Evolutionary conservation across 2,888 invertebrate species (phyloP), one percentile per base, ranked within the genome.

Genomic region (Leptopilina myrica): DNA sequence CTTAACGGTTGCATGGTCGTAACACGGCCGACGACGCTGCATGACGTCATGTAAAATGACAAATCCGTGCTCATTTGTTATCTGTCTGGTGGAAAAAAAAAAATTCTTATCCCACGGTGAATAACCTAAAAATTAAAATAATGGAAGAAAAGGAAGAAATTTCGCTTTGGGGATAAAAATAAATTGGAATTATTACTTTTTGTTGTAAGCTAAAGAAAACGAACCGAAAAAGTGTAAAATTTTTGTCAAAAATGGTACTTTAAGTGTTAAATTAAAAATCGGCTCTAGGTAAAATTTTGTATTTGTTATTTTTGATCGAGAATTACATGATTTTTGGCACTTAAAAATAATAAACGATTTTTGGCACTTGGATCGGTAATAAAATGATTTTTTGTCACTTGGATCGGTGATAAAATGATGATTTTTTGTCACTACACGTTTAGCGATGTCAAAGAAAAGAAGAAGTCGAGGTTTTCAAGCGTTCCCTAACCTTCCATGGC

Each of bases 1-100:
- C 88, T 89, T 90, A 91, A 91, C 90, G 90, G 90, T 90, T 89
- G 88, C 88, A 86, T 86, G 88, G 86, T 89, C 88, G 88, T 89
- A 89, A 88, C 87, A 85, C 87, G 86, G 87, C 85, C 87, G 85
- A 83, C 86, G 85, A 82, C 86, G 81, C 53, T 80, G 76, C 78
- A 78, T 86, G 82, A 85, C 84, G 83, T 81, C 84, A 82, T 76
- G 69, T 33, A 49, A 69, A 69, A 46, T 64, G 26, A 69, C 76
- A 76, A 79, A 81, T 79, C 78, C 77, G 78, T 79, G 81, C 79
- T 80, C 83, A 81, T 82, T 81, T 78, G 81, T 66, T 69, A 69
- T 69, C 53, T 69, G 66, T 66, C 53, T 33, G 33, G 33, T 26
- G 69, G 49, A 69, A 66, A n/a, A 26, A 20, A 20, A 33, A 26